phyloP scores from a whole-genome alignment of 1,140 invertebrate species.

The Centruroides sculpturatus region DNA sequence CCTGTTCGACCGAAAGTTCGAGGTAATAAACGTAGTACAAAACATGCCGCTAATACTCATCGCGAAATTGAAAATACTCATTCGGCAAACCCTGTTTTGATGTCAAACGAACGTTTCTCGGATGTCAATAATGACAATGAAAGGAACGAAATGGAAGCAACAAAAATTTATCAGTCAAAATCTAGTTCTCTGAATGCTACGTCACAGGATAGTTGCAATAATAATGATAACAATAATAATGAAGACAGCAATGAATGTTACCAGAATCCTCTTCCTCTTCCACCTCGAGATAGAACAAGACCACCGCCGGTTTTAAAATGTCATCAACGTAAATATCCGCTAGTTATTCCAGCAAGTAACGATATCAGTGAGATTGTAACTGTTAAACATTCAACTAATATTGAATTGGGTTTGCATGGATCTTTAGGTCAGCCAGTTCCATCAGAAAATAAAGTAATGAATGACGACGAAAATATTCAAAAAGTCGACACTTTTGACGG shows the following conservation, averaged over 20 bases:
- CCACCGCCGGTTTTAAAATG: slow-evolving; percentile 45
- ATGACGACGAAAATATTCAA: no score
- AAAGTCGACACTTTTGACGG: no score
- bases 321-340: slow-evolving; percentile 70
- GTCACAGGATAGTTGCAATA: no score
- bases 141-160: no score
- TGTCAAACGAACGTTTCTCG: background rate
- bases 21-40: slow-evolving; percentile 36
- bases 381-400: no score
- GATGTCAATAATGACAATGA: no score
- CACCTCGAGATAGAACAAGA: slow-evolving; percentile 61
- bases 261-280: slow-evolving; percentile 51
- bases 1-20: slow-evolving; percentile 41
- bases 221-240: background rate
- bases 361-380: no score
- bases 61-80: background rate
- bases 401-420: no score
- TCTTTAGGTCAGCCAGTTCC: no score
- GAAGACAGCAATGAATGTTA: slow-evolving; percentile 16
- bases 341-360: slow-evolving; percentile 48
- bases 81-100: background rate
- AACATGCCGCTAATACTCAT: background rate
- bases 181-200: no score
- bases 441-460: no score
- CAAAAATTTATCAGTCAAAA: no score